Percentiles rank a stretch among this genome's conserved stretches.
Evolutionary conservation across 1,140 invertebrate genomes (phyloP).

Genomic region (Pseudomyrmex pallidus): DNA sequence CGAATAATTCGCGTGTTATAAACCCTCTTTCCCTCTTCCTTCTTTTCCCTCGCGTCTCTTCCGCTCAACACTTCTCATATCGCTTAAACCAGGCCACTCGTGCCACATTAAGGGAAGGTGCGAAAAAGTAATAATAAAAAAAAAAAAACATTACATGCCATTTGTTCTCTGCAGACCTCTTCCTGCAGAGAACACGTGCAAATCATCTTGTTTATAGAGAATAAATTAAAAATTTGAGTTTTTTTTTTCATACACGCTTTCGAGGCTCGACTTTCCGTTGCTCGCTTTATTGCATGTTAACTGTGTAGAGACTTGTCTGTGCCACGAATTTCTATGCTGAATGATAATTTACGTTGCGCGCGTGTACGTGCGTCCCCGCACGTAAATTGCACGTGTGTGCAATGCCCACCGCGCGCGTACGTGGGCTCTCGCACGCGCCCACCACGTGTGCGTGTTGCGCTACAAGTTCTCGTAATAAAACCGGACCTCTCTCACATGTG

Average conservation of each 20-base stretch:
- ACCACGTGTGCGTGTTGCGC: conserved; percentile 30
- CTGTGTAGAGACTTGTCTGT: not conserved
- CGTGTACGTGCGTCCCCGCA: conserved; percentile 51
- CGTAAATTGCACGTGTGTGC: conserved; percentile 26
- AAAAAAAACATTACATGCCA: not conserved
- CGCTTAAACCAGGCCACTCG: conserved; percentile 15
- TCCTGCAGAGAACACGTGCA: too few species aligned
- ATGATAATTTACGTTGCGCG: conserved; percentile 67
- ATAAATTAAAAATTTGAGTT: too few species aligned
- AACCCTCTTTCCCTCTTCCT: conserved; percentile 1
- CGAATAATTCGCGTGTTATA: conserved; percentile 68
- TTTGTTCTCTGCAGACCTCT: too few species aligned
- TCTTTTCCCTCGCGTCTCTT: conserved; percentile 1
- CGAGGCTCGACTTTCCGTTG: too few species aligned
- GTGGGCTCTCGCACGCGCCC: not conserved
- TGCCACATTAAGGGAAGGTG: not conserved
- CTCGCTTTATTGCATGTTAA: conserved; percentile 15
- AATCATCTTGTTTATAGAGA: too few species aligned
- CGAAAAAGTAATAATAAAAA: not conserved
- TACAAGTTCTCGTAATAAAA: conserved; percentile 69
- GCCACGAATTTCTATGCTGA: conserved; percentile 61
- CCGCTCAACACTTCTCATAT: conserved; percentile 47
- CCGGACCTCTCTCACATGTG: conserved; percentile 62
- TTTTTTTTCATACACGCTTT: too few species aligned
- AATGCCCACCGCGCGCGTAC: not conserved